Evolutionary conservation across 2,888 invertebrate species (phyloP), one percentile per base, ranked within the genome.

Genomic region (Acholoe squamosa): DNA sequence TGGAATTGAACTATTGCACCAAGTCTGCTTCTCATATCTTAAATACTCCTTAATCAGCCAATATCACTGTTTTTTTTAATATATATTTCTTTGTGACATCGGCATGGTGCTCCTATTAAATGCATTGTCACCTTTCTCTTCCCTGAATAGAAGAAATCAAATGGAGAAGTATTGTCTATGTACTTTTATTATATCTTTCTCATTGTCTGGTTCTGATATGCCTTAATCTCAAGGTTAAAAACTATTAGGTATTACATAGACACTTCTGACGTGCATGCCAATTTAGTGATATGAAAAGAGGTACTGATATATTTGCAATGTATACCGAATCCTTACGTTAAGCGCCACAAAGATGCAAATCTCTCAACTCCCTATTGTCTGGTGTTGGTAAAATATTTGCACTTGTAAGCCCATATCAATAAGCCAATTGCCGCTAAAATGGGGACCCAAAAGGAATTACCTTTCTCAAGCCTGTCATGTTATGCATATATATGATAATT

Each of bases 101-200:
- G 14, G 14, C 71, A 71, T 71, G 71, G 71, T 71, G 71, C 71
- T 71, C 71, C 71, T 28, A 25, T 22, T 71, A 71, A 71, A 28
- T 71, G 31, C 71, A 71, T 71, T 14, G 71, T 71, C 28, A 71
- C 31, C 25, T 71, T 71, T 71, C 28, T n/a, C 5, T n/a, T 61
- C 61, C 19, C 61, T n/a, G 61, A n/a, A 43, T 43, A 10, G 43
- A 43, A 43, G 43, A 7, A 43, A 43, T 43, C 43, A 43, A 43
- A 43, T 43, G 10, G 43, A 43, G 43, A 43, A 3, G 43, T 7
- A 3, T 7, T 7, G 43, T 43, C 43, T 10, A 7, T 43, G 43
- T 43, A 43, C 5, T 10, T 10, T 7, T 43, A 43, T 10, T 10
- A 43, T 43, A 43, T 43, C 43, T 43, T 43, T 43, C 43, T 43